Base-by-base conservation (phyloP, 2,888 invertebrate species). In the Noctua janthe region DNA sequence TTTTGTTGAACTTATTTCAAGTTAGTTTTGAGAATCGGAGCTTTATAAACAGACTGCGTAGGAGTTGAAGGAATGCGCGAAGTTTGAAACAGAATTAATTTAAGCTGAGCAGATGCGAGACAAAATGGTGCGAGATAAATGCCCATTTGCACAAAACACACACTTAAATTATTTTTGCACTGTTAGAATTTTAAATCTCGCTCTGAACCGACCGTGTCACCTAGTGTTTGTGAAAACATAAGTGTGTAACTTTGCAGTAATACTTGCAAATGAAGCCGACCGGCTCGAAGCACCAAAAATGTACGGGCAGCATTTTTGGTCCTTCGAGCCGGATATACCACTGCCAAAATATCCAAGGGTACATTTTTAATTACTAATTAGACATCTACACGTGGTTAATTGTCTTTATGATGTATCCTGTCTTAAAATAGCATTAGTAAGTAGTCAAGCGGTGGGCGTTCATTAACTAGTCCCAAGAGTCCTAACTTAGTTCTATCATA, bases 1-100 rank as follows among this genome's bases (percentile, higher is more conserved):
- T 88, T 81, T 80, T 80, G 81, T 86, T 82, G 62, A 79, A 82
- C 80, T 83, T 84, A 83, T 88, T 89, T 71, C 76, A 84, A 86
- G 83, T 82, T 76, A 78, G 69, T 83, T 87, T 86, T 81, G 74
- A 85, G 87, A 86, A 89, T 71, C 66, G 71, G 70, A 76, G 72
- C 73, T 81, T 71, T 71, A 35, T 75, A 74, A 85, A 82, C 76
- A 73, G 23, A 43, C 74, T 77, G 79, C 71, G 87, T 87, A 74
- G 86, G 87, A 64, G 87, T 78, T 75, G 81, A 66, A 80, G 67
- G 85, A 87, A 86, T 86, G 83, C 67, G 83, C 47, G 47, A 64
- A 66, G 51, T 74, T 76, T 62, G 64, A 74, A 54, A 72, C 0
- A 20, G 56, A 76, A 85, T 71, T 74, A 67, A 74, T 75, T 83